Percentiles rank a stretch among this genome's conserved stretches.
Conservation (phyloP, 2,797 vertebrate genomes). For the Natrix natrix region DNA sequence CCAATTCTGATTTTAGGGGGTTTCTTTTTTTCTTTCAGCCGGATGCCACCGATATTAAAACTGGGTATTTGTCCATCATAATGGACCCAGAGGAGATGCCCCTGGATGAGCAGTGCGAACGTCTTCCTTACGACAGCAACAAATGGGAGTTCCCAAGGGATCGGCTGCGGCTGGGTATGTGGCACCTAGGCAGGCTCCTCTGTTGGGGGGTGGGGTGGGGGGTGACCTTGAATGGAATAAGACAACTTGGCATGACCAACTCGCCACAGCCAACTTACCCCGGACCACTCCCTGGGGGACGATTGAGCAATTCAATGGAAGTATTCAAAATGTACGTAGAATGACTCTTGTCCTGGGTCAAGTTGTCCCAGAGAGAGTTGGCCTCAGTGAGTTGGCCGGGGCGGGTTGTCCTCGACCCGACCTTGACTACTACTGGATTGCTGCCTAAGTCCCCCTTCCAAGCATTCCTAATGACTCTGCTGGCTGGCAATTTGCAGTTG, state of each 20-base stretch:
- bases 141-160: constrained; percentile 96
- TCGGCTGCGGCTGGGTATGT: constrained; percentile 85
- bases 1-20: neutral
- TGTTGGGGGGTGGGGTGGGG: neutral
- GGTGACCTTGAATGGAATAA: neutral
- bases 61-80: constrained; percentile 91
- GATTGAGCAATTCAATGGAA: neutral
- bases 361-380: neutral
- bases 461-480: neutral
- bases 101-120: constrained; percentile 88
- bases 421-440: accelerated
- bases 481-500: neutral
- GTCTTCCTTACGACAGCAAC: constrained; percentile 89
- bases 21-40: constrained; percentile 58
- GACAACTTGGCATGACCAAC: neutral
- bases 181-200: accelerated
- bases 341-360: neutral
- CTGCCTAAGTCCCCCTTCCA: neutral
- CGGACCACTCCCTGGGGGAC: neutral
- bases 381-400: neutral
- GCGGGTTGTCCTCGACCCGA: neutral
- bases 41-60: constrained; percentile 87
- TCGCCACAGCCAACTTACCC: neutral
- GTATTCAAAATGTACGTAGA: neutral
- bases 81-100: constrained; percentile 93